Conservation (phyloP, 2,113 vertebrate species). For the Oriolus oriolus region DNA sequence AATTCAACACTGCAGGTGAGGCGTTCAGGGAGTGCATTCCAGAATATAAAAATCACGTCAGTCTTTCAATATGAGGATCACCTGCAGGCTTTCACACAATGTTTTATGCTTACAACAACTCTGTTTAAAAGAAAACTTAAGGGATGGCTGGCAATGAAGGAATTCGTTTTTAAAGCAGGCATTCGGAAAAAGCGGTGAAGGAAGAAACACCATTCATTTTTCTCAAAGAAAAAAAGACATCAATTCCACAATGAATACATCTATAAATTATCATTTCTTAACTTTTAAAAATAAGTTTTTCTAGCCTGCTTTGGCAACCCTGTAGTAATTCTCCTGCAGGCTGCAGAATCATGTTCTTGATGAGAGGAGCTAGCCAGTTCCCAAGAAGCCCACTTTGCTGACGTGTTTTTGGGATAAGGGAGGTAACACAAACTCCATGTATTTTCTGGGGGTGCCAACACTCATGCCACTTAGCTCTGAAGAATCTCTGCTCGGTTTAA, state of each 20-base stretch:
- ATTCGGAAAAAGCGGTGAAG: neutral
- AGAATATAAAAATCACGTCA: slow-evolving; percentile 19
- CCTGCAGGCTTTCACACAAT: neutral
- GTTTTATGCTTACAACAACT: neutral
- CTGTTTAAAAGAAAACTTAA: slow-evolving; percentile 7
- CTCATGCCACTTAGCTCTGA: neutral
- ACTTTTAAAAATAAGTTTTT: neutral
- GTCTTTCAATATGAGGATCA: neutral
- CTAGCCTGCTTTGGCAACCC: neutral
- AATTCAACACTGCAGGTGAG: neutral
- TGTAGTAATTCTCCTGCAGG: neutral
- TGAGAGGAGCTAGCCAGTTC: neutral
- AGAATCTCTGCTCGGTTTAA: neutral
- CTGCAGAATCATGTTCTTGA: neutral
- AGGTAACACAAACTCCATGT: neutral
- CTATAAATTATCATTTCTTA: slow-evolving; percentile 1
- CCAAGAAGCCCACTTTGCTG: neutral
- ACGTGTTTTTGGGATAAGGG: neutral
- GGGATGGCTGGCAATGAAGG: neutral
- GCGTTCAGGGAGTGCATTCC: neutral
- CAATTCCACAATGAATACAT: neutral
- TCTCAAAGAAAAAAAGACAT: neutral
- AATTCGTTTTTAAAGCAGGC: neutral
- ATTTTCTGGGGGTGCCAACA: neutral
- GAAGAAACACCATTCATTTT: neutral